Evolutionary conservation across 2,888 invertebrate species (phyloP).

Genomic region (Drosophila cyrtoloma): DNA sequence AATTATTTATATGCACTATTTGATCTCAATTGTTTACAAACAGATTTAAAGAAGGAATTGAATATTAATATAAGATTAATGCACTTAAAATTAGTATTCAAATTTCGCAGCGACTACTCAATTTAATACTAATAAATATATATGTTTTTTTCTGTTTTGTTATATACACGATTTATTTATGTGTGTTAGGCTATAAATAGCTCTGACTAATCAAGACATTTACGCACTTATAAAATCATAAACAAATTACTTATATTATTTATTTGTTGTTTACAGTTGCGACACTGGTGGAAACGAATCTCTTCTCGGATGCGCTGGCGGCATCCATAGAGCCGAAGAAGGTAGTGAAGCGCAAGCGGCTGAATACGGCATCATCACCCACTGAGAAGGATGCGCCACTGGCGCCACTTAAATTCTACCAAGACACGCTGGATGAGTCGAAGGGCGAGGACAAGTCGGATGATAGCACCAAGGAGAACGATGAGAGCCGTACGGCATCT

Average conservation of each 20-base stretch:
- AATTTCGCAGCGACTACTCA: background rate
- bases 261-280: constrained; percentile 87
- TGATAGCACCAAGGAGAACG: constrained; percentile 74
- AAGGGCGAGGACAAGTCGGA: constrained; percentile 80
- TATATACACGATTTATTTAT: background rate
- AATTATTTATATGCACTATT: background rate
- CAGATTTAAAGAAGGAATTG: background rate
- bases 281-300: constrained; percentile 94
- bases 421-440: constrained; percentile 92
- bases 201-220: background rate
- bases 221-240: background rate
- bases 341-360: constrained; percentile 92
- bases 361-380: constrained; percentile 86
- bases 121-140: constrained; percentile 3
- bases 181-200: background rate
- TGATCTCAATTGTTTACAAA: background rate
- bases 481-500: constrained; percentile 49
- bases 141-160: no score
- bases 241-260: background rate
- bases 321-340: constrained; percentile 91
- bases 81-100: background rate
- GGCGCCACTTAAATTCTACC: constrained; percentile 93
- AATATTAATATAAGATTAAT: background rate
- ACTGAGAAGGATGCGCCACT: constrained; percentile 88
- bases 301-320: constrained; percentile 96